Evolutionary conservation across 2,888 invertebrate species (phyloP), one percentile per base, ranked within the genome.

Genomic region (Erebia aethiops): DNA sequence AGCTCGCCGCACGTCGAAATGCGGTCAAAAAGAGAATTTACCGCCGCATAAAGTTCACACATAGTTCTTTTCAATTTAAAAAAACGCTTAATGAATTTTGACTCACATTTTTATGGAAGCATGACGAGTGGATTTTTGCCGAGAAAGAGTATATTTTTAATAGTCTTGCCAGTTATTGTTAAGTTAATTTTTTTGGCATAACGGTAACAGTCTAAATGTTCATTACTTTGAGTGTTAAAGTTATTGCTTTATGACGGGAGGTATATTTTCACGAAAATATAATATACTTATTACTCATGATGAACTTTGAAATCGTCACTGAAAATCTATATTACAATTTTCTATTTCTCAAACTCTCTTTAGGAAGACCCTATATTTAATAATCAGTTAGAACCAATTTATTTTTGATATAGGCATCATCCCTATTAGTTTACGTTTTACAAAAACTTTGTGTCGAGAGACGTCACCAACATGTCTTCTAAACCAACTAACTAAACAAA

Each of bases 11-110:
- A 56, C 58, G 57, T 67, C 69, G 69, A 65, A 74, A 71, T 74
- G 74, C 69, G 74, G 74, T 70, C 74, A 65, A 65, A 43, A 65
- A 69, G 64, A 70, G 57, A 71, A 71, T 71, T 70, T 70, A 54
- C 60, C 16, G 70, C 52, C 61, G 67, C 52, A 67, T 70, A 67
- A 69, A 69, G 56, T 67, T 64, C 67, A 65, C 64, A 64, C 26
- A 71, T 71, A 41, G 57, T 63, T 71, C 18, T 60, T 65, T 65
- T 62, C 64, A 58, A 71, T 71, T 71, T 62, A 41, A 58, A 41
- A n/a, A 64, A 57, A 52, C 26, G 35, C 52, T 56, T 54, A 70
- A 70, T 70, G 58, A 65, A 70, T 65, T 70, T 70, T 58, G 64
- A 65, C 57, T 64, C 65, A 52, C 58, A 35, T 62, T 69, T 61